Base-by-base conservation (phyloP, 2,113 vertebrate genomes). In the Pandion haliaetus region DNA sequence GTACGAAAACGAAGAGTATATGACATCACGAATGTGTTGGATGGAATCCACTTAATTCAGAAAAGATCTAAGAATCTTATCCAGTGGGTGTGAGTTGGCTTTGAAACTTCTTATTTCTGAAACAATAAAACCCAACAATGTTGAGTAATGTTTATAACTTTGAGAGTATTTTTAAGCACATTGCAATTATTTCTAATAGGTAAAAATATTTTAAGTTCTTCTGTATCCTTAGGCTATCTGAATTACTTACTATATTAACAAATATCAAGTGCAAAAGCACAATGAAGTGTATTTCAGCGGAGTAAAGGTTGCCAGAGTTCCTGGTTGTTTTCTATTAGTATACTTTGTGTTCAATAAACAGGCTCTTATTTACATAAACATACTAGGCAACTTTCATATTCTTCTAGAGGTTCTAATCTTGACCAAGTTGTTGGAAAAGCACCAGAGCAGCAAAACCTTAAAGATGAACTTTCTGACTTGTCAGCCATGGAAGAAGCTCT, bases 31-130 rank as follows among this genome's bases (percentile, higher is more conserved):
- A 99, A 98, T 10, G 98, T 99, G 47, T 95, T 99, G 67, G 97
- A 98, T 47, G 99, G 99, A 45, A 99, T 99, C 61, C 91, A 93
- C 25, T 98, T 99, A 23, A 97, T 99, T 57, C 92, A 98, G 91
- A 99, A 99, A 86, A 98, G 98, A 77, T 99, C 98, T 9, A 98
- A 98, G 97, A 99, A 98, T 90, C 97, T 97, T 79, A 98, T 99
- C 91, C 98, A 98, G 82, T 99, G 99, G 99, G 98, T 98, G 99
- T 99, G 98, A 99, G 99, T 99, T 87, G 77, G 16, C 45, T 83
- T 92, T 81, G 45, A 82, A 86, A 81, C 47, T 76, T 94, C 13
- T 63, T 9, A 49, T 65, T 93, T 80, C 49, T 89, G 44, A 79
- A 80, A 49, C 23, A 57, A 34, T 83, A 59, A 89, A 88, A 66